Evolutionary conservation across 1,140 invertebrate species (phyloP).

Genomic region (Linepithema humile): DNA sequence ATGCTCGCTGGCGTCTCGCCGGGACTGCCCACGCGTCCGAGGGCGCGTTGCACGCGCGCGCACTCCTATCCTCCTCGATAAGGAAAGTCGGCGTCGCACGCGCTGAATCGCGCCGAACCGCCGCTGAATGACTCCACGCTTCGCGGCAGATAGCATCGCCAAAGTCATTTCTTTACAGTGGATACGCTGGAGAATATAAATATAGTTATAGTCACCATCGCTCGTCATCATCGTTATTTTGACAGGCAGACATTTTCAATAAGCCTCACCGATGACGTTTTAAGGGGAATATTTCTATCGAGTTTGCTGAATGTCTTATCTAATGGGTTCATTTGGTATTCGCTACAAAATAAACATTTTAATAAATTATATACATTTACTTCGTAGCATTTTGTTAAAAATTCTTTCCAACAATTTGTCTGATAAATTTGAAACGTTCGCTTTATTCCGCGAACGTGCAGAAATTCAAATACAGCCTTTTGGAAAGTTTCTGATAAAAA

Average conservation of each 20-base stretch:
- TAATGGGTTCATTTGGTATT: no score
- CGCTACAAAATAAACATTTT: not conserved
- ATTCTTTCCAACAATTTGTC: not conserved
- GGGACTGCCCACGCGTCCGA: slow-evolving; percentile 70
- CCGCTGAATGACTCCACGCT: not conserved
- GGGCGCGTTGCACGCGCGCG: slow-evolving; percentile 62
- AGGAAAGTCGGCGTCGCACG: slow-evolving; percentile 11
- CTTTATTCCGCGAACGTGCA: slow-evolving; percentile 19
- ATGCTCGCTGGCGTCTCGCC: slow-evolving; percentile 65
- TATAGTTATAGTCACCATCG: no score
- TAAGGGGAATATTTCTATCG: no score
- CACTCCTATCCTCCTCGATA: slow-evolving; percentile 60
- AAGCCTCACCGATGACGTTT: not conserved
- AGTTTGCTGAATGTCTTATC: no score
- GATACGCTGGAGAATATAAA: not conserved
- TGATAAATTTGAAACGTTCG: not conserved
- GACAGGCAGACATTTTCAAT: not conserved
- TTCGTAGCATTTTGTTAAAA: not conserved
- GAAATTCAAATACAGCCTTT: slow-evolving; percentile 47
- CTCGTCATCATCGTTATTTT: no score
- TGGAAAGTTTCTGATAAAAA: slow-evolving; percentile 61
- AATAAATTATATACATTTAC: not conserved
- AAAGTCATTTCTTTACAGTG: not conserved
- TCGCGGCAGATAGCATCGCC: not conserved
- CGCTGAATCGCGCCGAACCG: not conserved